Evolutionary conservation across 1,140 invertebrate genomes (phyloP), one percentile per base, ranked within the genome.

Genomic region (Drosophila parvula): DNA sequence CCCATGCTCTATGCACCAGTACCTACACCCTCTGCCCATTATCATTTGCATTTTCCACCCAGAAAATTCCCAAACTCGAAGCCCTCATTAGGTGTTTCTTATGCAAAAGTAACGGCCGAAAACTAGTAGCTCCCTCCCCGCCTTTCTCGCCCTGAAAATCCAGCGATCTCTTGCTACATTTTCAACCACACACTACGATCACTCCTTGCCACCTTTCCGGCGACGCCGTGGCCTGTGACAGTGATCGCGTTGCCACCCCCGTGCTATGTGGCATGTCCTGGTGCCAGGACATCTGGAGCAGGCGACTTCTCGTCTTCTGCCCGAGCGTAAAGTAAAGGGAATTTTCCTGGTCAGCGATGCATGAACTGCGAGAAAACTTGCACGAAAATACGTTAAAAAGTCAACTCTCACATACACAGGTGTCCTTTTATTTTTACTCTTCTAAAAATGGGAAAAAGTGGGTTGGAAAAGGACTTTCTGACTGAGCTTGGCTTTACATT

Each of bases 381-480:
- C 45, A 30, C 32, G 50, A 51, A 84, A 85, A 74, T 81, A 85
- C 81, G 81, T 86, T 85, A 81, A 63, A 81, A 86, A 85, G 53
- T 64, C 47, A 63, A 40, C 28, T 45, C 16, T 59, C 61, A 38
- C n/a, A 22, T 40, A 18, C 70, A 85, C 77, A 77, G 78, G 81
- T 85, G 80, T 51, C 30, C 40, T 16, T 16, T 48, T 36, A 30
- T 10, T 44, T 16, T 7, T 47, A 14, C 5, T 58, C 7, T 6
- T n/a, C 9, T 27, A 16, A 12, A 1, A 10, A 36, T 6, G 64
- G 34, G 5, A 48, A 70, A 69, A 57, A 48, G 43, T 64, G 53
- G 68, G 43, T 45, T 27, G 14, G 36, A 16, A 50, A 27, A 11
- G 16, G 11, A 56, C 11, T 30, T 56, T n/a, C 0, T 1, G 34